phyloP scores from a whole-genome alignment of 30 jellyfish, hydroid and myxozoan species.

The Turritopsis dohrnii region DNA sequence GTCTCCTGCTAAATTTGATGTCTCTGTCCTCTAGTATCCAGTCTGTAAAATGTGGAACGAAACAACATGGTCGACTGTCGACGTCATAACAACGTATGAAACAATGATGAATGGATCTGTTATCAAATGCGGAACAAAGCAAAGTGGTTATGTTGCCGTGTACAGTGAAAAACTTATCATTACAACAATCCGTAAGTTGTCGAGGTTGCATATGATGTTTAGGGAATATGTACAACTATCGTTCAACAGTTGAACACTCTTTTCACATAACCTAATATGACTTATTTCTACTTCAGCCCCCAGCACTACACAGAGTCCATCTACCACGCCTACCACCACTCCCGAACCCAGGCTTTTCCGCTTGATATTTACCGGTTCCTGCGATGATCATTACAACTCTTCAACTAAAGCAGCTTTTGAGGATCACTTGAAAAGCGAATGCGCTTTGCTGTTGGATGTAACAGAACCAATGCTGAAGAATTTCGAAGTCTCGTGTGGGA shows the following conservation, averaged over 20 bases:
- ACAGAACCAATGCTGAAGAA: conserved; percentile 12
- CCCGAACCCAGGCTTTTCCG: background rate
- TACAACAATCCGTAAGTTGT: background rate
- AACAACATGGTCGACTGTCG: background rate
- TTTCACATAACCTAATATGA: background rate
- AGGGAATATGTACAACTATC: background rate
- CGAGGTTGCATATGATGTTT: background rate
- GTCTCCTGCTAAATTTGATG: too few relatives aligned
- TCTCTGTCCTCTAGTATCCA: background rate
- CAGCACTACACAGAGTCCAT: background rate
- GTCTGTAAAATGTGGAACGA: background rate
- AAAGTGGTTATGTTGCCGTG: background rate
- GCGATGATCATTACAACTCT: conserved; percentile 19
- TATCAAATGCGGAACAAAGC: background rate
- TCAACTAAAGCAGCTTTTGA: conserved; percentile 32
- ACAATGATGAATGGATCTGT: background rate
- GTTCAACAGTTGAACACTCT: background rate
- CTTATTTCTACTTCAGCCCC: too few relatives aligned
- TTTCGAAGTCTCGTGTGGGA: conserved; percentile 37
- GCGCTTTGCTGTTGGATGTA: conserved; percentile 18
- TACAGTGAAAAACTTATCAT: background rate
- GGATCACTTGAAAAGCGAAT: conserved; percentile 18
- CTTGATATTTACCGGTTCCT: conserved; percentile 15
- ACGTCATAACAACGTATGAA: background rate
- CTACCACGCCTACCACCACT: background rate